These are phyloP conservation scores for Aphaenogaster floridana DNA, from an alignment of 1,140 invertebrate species.

Conservation along the genomic window DNA sequence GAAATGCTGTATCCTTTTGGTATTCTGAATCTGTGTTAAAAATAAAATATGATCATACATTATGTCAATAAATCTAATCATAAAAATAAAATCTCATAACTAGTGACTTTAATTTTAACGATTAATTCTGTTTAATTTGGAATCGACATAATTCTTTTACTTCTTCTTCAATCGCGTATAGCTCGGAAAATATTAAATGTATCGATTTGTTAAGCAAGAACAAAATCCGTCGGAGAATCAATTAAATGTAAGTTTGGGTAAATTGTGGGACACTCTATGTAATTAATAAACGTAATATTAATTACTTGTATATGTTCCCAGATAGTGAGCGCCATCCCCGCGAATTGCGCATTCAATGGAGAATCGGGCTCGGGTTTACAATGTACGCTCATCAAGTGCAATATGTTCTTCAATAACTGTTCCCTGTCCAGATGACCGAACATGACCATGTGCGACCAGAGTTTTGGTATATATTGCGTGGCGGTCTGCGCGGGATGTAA, in stretches of 20 bases:
- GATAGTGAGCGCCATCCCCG: conserved; percentile 71
- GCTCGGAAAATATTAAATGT: background rate
- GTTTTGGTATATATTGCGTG: conserved; percentile 89
- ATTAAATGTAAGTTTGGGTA: background rate
- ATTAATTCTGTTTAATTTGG: background rate
- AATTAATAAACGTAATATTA: conserved; percentile 54
- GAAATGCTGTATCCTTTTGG: background rate
- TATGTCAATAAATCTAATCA: conserved; percentile 14
- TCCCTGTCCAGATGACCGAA: conserved; percentile 87
- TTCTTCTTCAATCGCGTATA: background rate
- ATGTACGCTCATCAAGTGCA: conserved; percentile 70
- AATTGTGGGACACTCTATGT: background rate
- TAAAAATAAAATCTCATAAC: conserved; percentile 13
- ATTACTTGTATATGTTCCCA: conserved; percentile 74
- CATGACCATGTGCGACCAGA: conserved; percentile 93
- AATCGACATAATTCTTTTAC: background rate
- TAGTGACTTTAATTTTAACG: conserved; percentile 30
- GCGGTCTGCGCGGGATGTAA: conserved; percentile 85
- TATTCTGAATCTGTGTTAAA: conserved; percentile 22
- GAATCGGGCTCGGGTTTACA: conserved; percentile 76
- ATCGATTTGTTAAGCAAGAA: background rate
- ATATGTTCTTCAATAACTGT: conserved; percentile 50
- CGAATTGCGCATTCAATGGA: conserved; percentile 62
- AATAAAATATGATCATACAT: background rate
- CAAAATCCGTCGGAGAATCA: background rate